phyloP scores from a whole-genome alignment of 2,113 vertebrate species.

The Gymnobelideus leadbeateri region DNA sequence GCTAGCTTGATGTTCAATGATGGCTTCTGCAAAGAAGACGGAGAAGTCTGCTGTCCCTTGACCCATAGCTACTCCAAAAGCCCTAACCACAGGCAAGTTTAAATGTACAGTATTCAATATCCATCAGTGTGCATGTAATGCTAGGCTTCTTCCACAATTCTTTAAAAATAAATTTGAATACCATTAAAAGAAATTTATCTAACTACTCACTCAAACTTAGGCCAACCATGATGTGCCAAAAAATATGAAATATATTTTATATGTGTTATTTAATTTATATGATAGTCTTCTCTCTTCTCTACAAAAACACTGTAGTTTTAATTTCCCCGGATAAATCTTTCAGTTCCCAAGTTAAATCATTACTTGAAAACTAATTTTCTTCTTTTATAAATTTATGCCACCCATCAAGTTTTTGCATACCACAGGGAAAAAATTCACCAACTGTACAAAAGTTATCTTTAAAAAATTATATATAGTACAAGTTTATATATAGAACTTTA shows the following conservation, averaged over 20 bases:
- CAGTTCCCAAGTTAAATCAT: not conserved
- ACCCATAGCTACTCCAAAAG: no score
- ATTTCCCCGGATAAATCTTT: not conserved
- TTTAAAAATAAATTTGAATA: not conserved
- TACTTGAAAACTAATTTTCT: not conserved
- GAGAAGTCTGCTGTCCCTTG: not conserved
- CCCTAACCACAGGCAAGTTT: no score
- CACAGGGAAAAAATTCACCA: not conserved
- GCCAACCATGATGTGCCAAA: not conserved
- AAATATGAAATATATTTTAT: not conserved
- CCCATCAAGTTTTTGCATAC: not conserved
- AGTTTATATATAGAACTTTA: not conserved
- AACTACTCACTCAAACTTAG: not conserved
- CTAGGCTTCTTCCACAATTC: no score
- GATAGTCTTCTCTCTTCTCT: not conserved
- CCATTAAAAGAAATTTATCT: not conserved
- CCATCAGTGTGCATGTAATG: no score
- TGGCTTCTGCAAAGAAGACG: not conserved
- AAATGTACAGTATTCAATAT: no score
- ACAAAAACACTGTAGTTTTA: not conserved
- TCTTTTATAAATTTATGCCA: not conserved
- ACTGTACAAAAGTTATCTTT: conserved; percentile 3
- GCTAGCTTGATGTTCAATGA: not conserved
- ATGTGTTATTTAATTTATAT: not conserved
- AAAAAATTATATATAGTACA: conserved; percentile 15